Conservation (phyloP, 2,888 invertebrate genomes). For the Nomada goodeniana region DNA sequence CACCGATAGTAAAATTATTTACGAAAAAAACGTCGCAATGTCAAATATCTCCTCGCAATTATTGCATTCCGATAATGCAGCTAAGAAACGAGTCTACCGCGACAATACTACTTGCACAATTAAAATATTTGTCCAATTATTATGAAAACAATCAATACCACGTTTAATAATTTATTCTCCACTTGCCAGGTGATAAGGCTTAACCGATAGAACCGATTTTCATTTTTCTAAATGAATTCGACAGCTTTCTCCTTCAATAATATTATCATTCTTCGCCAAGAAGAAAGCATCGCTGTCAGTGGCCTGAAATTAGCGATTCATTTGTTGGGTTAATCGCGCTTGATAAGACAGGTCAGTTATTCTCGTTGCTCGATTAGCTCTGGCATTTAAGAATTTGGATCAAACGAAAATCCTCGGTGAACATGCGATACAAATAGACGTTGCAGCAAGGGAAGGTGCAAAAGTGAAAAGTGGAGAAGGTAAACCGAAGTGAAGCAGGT, state of each 20-base stretch:
- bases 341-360: conserved; percentile 58
- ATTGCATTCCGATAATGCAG: not conserved
- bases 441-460: not conserved
- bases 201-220: not conserved
- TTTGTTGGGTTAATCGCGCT: conserved; percentile 55
- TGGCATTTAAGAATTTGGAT: conserved; percentile 44
- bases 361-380: conserved; percentile 46
- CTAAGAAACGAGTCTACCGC: not conserved
- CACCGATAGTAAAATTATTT: not conserved
- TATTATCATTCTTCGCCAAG: not conserved
- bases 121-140: not conserved
- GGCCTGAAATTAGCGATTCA: conserved; percentile 57
- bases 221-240: not conserved
- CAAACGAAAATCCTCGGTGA: conserved; percentile 14
- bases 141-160: not conserved
- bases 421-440: conserved; percentile 10
- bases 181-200: too few species aligned
- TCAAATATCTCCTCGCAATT: not conserved
- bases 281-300: conserved; percentile 33
- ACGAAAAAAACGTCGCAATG: not conserved
- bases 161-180: too few species aligned
- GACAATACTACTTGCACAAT: not conserved
- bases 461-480: too few species aligned
- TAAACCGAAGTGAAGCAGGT: too few species aligned
- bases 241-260: not conserved